phyloP scores from a whole-genome alignment of 92 coral and sea anemone genomes.

The Paramuricea clavata region DNA sequence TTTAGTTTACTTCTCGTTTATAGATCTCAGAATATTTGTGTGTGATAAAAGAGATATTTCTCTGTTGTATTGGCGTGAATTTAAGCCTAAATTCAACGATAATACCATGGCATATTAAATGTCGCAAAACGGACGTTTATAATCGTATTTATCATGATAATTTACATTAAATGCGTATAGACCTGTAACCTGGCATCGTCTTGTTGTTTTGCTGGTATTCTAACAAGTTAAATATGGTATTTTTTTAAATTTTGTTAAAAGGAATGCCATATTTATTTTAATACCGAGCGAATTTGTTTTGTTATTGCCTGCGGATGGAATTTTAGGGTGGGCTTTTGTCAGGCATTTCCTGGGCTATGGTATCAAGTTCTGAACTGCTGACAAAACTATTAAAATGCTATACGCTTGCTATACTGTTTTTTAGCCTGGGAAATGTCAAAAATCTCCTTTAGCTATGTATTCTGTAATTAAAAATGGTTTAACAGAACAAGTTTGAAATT shows the following conservation, averaged over 20 bases:
- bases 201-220: not conserved
- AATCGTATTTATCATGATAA: not conserved
- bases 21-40: not conserved
- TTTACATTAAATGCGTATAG: not conserved
- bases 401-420: too few relatives aligned
- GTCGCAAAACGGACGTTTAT: too few relatives aligned
- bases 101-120: not conserved
- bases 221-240: not conserved
- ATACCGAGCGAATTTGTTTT: not conserved
- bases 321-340: constrained; percentile 17
- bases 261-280: not conserved
- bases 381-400: too few relatives aligned
- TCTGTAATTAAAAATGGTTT: too few relatives aligned
- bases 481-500: too few relatives aligned
- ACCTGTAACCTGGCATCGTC: not conserved
- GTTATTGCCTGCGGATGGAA: not conserved
- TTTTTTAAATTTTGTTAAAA: not conserved
- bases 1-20: not conserved
- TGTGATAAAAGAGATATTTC: not conserved
- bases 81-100: not conserved
- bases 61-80: not conserved
- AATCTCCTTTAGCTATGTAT: too few relatives aligned
- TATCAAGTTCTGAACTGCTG: too few relatives aligned
- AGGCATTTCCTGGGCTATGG: not conserved
- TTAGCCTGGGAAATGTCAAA: too few relatives aligned